phyloP scores from a whole-genome alignment of 2,113 vertebrate genomes.

The Hystrix brachyura region DNA sequence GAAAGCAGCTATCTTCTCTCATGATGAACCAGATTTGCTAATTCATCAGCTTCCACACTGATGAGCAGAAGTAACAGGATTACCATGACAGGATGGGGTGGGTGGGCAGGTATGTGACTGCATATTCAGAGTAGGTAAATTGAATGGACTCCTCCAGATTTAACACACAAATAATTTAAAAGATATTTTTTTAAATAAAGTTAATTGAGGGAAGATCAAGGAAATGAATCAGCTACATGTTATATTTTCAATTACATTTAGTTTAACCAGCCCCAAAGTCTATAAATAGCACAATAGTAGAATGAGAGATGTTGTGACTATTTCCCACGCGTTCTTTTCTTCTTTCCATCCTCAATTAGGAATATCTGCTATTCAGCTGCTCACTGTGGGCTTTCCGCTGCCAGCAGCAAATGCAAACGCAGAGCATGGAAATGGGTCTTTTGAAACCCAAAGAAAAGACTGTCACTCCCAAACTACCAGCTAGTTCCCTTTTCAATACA shows the following conservation, averaged over 20 bases:
- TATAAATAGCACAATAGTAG: slow-evolving; percentile 60
- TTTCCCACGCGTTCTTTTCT: slow-evolving; percentile 48
- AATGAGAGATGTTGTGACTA: slow-evolving; percentile 15
- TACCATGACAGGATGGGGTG: neutral
- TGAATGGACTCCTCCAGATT: neutral
- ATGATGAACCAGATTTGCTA: neutral
- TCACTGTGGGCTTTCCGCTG: slow-evolving; percentile 53
- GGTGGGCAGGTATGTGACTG: neutral
- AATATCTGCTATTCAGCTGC: slow-evolving; percentile 53
- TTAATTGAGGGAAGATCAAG: slow-evolving; percentile 9
- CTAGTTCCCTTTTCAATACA: slow-evolving; percentile 78
- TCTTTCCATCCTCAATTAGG: slow-evolving; percentile 54
- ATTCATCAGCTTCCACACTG: neutral
- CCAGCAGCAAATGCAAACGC: slow-evolving; percentile 40
- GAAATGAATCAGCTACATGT: slow-evolving; percentile 43
- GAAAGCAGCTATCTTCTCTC: neutral
- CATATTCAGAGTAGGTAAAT: neutral
- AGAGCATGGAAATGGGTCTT: slow-evolving; percentile 68
- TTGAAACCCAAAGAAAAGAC: slow-evolving; percentile 78
- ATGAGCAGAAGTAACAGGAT: neutral
- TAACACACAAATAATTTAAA: neutral
- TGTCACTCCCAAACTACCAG: slow-evolving; percentile 76
- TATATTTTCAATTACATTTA: slow-evolving; percentile 64
- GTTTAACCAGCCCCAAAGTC: slow-evolving; percentile 45
- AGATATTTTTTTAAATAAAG: neutral